Percentiles rank a stretch among this genome's conserved stretches.
Evolutionary conservation across 2,113 vertebrate species (phyloP).

Genomic region (Aix galericulata): DNA sequence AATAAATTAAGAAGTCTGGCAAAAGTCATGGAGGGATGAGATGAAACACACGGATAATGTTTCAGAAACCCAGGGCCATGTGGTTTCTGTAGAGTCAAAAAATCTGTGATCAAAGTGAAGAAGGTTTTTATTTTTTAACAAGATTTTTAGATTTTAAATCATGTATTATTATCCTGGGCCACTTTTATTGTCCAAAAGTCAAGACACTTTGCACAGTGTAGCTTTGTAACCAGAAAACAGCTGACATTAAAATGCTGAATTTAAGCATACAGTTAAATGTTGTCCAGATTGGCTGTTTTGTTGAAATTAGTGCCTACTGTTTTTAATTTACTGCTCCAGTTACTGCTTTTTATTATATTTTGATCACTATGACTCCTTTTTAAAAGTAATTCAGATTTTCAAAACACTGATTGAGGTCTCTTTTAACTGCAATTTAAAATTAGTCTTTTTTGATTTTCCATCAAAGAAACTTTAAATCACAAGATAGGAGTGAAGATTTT

Average conservation of each 20-base stretch:
- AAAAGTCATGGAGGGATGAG: background rate
- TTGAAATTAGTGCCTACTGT: background rate
- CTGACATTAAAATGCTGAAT: conserved; percentile 16
- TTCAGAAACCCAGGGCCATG: conserved; percentile 39
- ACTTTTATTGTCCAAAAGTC: conserved; percentile 9
- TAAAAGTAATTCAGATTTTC: background rate
- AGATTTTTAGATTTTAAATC: conserved; percentile 1
- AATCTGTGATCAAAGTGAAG: conserved; percentile 17
- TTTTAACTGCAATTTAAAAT: background rate
- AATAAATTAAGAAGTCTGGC: background rate
- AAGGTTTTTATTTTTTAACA: conserved; percentile 7
- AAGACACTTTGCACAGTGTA: background rate
- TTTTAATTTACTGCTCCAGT: background rate
- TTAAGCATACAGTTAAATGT: background rate
- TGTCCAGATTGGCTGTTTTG: background rate
- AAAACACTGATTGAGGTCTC: background rate
- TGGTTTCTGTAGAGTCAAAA: conserved; percentile 28
- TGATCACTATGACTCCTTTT: background rate
- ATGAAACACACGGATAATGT: background rate
- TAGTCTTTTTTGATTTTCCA: background rate
- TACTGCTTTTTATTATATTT: background rate
- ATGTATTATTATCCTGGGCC: background rate
- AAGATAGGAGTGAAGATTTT: background rate
- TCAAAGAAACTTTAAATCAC: background rate
- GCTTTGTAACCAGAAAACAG: conserved; percentile 10